Conservation (phyloP, 2,888 invertebrate genomes). For the Habroteleia sp. region DNA sequence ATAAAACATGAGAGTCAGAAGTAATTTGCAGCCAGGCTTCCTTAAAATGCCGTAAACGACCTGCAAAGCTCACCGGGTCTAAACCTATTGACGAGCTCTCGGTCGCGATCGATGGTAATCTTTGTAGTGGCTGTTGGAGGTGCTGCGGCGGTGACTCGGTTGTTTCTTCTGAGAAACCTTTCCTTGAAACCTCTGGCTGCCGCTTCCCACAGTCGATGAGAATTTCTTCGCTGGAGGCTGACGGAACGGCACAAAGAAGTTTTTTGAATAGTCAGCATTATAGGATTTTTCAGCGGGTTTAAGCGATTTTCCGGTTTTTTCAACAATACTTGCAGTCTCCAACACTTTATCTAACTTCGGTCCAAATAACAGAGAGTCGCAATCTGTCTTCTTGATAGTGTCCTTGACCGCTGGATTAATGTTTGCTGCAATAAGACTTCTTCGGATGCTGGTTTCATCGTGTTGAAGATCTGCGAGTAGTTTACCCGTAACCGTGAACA, state of each 20-base stretch:
- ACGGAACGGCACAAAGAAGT: slow-evolving; percentile 33
- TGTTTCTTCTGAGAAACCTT: not conserved
- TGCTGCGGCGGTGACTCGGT: too few species aligned
- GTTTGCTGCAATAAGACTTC: slow-evolving; percentile 40
- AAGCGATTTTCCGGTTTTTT: slow-evolving; percentile 17
- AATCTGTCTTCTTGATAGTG: slow-evolving; percentile 13
- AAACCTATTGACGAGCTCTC: too few species aligned
- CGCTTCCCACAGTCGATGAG: slow-evolving; percentile 19
- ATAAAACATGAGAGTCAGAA: slow-evolving; percentile 15
- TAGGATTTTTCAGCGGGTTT: not conserved
- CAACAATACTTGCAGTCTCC: slow-evolving; percentile 21
- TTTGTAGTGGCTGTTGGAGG: too few species aligned
- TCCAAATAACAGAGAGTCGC: slow-evolving; percentile 17
- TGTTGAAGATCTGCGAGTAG: slow-evolving; percentile 29
- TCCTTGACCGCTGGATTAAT: slow-evolving; percentile 28
- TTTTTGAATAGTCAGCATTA: slow-evolving; percentile 10
- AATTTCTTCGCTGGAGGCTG: slow-evolving; percentile 22
- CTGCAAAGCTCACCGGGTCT: too few species aligned
- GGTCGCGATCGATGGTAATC: not conserved
- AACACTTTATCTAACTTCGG: slow-evolving; percentile 19
- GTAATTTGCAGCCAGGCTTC: slow-evolving; percentile 18
- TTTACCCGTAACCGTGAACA: slow-evolving; percentile 11
- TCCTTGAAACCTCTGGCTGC: slow-evolving; percentile 20
- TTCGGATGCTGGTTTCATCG: slow-evolving; percentile 24
- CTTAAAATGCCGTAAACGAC: slow-evolving; percentile 14